These are phyloP conservation scores for Ommatoiulus sabulosus DNA, from an alignment of 2,888 invertebrate genomes.

Conservation along the genomic window DNA sequence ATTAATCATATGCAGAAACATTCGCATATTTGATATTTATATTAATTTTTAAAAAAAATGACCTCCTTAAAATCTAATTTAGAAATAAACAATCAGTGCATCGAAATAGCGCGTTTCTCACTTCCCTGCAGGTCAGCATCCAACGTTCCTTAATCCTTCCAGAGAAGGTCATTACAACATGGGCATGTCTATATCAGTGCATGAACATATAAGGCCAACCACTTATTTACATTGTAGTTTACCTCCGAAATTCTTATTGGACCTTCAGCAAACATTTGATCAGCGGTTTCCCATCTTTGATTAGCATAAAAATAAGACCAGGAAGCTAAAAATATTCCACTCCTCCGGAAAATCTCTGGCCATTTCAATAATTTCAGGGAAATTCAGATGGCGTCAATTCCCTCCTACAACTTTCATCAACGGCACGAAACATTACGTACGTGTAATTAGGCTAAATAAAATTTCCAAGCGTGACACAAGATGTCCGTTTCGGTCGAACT, in stretches of 20 bases:
- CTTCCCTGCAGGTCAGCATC: not conserved
- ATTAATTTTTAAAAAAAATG: not conserved
- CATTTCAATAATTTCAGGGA: too few species aligned
- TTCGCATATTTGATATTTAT: too few species aligned
- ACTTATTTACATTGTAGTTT: constrained; percentile 16
- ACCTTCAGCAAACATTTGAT: not conserved
- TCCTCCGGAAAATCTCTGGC: too few species aligned
- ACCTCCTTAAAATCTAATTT: not conserved
- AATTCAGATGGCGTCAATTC: too few species aligned
- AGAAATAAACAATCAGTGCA: not conserved
- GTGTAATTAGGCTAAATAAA: too few species aligned
- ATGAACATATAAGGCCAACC: not conserved
- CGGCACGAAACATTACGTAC: too few species aligned
- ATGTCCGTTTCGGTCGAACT: too few species aligned
- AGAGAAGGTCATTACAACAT: not conserved
- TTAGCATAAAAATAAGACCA: not conserved
- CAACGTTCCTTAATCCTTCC: not conserved
- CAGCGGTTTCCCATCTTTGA: not conserved
- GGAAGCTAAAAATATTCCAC: not conserved
- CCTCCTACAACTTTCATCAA: too few species aligned
- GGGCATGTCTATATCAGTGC: not conserved
- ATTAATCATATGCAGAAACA: not conserved
- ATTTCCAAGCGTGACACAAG: too few species aligned
- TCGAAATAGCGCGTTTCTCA: not conserved
- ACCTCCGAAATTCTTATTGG: constrained; percentile 25